Evolutionary conservation across 2,113 vertebrate genomes (phyloP).

Genomic region (Alces alces): DNA sequence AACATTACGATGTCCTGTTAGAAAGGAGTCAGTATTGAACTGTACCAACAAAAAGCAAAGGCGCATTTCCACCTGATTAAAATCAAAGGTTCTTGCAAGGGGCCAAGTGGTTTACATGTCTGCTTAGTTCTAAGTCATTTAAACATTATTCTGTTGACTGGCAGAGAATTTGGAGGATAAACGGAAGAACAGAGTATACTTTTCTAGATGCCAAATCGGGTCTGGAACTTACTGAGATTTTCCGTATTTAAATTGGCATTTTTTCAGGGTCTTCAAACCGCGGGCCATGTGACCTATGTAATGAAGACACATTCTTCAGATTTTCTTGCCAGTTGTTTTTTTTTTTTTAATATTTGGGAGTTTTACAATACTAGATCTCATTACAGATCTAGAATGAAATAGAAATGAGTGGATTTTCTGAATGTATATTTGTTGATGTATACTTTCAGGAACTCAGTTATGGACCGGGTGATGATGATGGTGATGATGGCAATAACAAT

Average conservation of each 20-base stretch:
- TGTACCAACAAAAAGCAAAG: background rate
- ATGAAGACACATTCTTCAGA: background rate
- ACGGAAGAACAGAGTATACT: background rate
- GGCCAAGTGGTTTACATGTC: background rate
- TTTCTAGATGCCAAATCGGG: background rate
- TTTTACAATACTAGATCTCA: background rate
- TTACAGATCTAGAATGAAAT: background rate
- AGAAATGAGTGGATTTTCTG: background rate
- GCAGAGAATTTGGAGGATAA: background rate
- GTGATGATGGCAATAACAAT: background rate
- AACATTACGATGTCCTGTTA: background rate
- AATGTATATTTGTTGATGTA: background rate
- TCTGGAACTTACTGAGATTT: background rate
- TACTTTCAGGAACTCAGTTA: background rate
- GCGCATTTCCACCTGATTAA: background rate
- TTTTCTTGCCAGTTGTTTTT: background rate
- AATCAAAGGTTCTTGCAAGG: background rate
- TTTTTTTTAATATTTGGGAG: background rate
- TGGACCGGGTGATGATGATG: background rate
- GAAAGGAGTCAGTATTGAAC: background rate
- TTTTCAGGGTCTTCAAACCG: background rate
- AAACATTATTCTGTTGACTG: background rate
- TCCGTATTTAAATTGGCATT: background rate
- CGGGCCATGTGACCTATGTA: background rate
- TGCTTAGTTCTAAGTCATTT: background rate